A percentile compares a stretch with the other conserved stretches of the same genome.
These are phyloP conservation scores for Agrochola lychnidis DNA, from an alignment of 2,888 invertebrate species.

Conservation along the genomic window DNA sequence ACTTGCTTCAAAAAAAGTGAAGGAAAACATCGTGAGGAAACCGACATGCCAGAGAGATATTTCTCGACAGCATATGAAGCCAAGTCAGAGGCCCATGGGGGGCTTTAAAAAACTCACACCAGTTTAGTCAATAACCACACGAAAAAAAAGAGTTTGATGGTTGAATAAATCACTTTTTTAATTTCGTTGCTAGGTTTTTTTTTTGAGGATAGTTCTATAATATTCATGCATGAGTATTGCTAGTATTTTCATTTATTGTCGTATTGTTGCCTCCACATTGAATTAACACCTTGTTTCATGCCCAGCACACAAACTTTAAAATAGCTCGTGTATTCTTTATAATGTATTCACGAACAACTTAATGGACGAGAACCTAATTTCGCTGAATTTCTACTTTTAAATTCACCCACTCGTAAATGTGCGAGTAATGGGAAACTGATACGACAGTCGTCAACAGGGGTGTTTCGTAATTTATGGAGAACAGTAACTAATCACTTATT, in stretches of 20 bases:
- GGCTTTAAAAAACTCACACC: no score
- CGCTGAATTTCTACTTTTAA: not conserved
- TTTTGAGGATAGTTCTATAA: not conserved
- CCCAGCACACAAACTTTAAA: not conserved
- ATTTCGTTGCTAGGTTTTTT: not conserved
- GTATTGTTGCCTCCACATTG: not conserved
- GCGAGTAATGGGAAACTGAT: constrained; percentile 21
- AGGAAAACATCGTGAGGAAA: no score
- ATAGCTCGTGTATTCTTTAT: not conserved
- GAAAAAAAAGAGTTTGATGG: no score
- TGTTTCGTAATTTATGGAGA: constrained; percentile 7
- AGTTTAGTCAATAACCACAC: no score
- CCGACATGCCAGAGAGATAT: no score
- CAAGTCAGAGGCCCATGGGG: no score
- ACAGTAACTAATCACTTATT: not conserved
- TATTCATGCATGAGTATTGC: not conserved
- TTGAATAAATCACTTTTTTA: no score
- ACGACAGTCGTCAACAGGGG: constrained; percentile 14
- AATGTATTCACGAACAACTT: constrained; percentile 8
- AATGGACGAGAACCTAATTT: not conserved
- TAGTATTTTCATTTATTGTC: not conserved
- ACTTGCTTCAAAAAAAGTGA: no score
- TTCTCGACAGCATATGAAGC: no score
- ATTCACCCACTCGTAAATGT: constrained; percentile 14
- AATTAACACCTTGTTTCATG: not conserved